Conservation (phyloP, 2,113 vertebrate species). For the Myotis brandtii region DNA sequence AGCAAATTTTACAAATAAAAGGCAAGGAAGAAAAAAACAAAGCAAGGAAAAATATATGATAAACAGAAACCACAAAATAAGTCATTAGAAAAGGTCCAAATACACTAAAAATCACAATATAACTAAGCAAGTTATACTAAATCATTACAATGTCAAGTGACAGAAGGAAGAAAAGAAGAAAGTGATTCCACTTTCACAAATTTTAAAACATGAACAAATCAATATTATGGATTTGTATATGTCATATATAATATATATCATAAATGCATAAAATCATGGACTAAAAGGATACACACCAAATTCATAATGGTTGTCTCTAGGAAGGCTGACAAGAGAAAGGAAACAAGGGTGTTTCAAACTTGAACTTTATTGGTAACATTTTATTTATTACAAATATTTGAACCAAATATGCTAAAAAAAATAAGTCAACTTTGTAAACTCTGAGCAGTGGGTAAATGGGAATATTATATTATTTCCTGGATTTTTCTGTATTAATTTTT, state of each 20-base stretch:
- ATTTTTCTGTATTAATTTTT: background rate
- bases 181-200: background rate
- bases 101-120: background rate
- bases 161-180: background rate
- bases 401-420: slow-evolving; percentile 14
- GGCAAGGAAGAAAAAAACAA: background rate
- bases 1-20: slow-evolving; percentile 24
- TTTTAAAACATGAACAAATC: background rate
- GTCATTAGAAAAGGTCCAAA: background rate
- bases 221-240: background rate
- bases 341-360: background rate
- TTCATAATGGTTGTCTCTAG: background rate
- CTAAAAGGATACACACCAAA: background rate
- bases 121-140: background rate
- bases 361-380: background rate
- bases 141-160: background rate
- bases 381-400: background rate
- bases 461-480: background rate
- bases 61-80: background rate
- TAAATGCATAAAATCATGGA: background rate
- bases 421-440: background rate
- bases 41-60: background rate
- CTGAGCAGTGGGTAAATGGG: background rate
- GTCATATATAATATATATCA: background rate
- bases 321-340: background rate